A percentile compares a stretch with the other conserved stretches of the same genome.
Conservation (phyloP, 2,888 invertebrate species). For the Saturnia pavonia region DNA sequence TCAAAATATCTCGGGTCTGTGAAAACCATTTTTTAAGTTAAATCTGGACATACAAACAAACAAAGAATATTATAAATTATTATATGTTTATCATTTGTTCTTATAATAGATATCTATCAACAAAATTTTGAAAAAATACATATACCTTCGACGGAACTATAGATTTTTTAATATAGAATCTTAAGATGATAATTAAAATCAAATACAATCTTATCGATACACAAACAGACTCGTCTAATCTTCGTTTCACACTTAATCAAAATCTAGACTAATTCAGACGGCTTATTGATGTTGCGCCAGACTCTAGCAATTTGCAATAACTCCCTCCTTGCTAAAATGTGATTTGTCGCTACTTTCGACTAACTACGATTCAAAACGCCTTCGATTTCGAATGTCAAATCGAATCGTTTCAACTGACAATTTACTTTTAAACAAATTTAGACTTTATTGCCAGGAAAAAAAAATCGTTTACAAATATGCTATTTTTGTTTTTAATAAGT, state of each 20-base stretch:
- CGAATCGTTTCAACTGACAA: conserved; percentile 3
- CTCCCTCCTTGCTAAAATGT: conserved; percentile 26
- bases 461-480: neutral
- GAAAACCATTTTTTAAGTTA: no score
- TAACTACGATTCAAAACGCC: conserved; percentile 18
- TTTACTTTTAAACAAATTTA: neutral
- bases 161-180: no score
- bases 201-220: neutral
- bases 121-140: no score
- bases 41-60: no score
- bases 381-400: conserved; percentile 14
- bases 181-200: neutral
- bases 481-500: neutral
- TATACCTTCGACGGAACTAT: no score
- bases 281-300: conserved; percentile 24
- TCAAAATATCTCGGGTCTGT: no score
- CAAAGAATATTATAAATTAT: no score
- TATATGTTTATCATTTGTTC: no score
- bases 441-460: conserved; percentile 6
- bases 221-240: neutral
- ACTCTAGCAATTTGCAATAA: conserved; percentile 23
- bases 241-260: conserved; percentile 22
- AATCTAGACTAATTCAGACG: conserved; percentile 16
- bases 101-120: no score
- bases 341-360: conserved; percentile 26